Conservation (phyloP, 2,113 vertebrate genomes). For the Cavia aperea region DNA sequence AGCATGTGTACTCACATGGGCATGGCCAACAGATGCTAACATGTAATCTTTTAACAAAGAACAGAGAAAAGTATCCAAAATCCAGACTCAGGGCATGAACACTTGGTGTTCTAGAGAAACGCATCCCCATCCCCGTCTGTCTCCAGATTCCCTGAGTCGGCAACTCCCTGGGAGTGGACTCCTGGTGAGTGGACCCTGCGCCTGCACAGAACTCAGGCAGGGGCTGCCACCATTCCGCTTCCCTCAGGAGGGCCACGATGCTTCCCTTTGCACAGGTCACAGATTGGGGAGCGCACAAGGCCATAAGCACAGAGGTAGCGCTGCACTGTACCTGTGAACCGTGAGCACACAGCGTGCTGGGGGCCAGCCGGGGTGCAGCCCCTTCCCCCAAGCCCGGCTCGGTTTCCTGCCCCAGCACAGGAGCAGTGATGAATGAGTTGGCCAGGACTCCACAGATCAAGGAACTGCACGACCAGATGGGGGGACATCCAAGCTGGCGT, state of each 20-base stretch:
- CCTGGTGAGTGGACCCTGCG: accelerated
- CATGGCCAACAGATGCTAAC: no score
- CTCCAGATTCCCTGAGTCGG: accelerated
- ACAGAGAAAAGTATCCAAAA: background rate
- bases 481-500: background rate
- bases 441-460: background rate
- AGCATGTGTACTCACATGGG: no score
- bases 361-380: background rate
- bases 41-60: no score
- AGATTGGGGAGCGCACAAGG: accelerated
- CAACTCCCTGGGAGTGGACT: accelerated
- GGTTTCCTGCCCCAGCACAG: background rate
- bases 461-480: background rate
- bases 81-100: accelerated
- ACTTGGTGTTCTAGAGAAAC: accelerated
- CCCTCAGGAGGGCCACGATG: accelerated
- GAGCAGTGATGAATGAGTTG: conserved; percentile 32
- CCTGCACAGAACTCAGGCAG: background rate
- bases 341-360: accelerated
- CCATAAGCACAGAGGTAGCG: background rate
- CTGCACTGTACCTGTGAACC: no score
- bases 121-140: accelerated
- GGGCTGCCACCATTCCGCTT: accelerated
- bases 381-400: background rate
- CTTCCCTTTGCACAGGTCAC: background rate